phyloP scores from a whole-genome alignment of 2,797 vertebrate species.

The Sardinella longiceps region DNA sequence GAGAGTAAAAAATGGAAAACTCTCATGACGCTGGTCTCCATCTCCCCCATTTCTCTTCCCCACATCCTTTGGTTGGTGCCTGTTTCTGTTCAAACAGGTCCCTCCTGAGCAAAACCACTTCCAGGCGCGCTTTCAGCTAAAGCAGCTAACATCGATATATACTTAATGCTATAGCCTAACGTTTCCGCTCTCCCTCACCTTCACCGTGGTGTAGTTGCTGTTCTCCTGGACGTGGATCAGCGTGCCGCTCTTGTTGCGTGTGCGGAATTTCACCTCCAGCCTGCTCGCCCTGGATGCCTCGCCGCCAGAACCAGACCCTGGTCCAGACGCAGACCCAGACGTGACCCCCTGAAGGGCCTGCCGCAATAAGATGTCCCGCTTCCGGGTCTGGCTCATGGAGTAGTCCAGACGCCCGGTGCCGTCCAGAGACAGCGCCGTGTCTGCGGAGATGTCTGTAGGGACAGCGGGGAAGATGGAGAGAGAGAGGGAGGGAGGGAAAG shows the following conservation, averaged over 20 bases:
- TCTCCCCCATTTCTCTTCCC: neutral
- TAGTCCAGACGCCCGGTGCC: conserved; percentile 93
- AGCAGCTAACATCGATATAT: neutral
- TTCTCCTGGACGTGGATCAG: conserved; percentile 91
- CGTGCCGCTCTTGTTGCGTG: conserved; percentile 87
- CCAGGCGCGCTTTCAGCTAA: neutral
- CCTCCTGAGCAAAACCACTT: neutral
- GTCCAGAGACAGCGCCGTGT: conserved; percentile 90
- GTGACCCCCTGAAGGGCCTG: conserved; percentile 56
- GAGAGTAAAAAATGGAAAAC: neutral
- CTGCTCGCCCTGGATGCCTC: conserved; percentile 63
- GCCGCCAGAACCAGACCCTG: neutral
- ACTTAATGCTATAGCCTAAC: neutral
- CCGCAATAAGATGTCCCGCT: conserved; percentile 83
- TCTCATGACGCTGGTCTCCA: conserved; percentile 1
- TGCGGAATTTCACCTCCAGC: conserved; percentile 94
- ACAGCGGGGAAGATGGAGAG: neutral
- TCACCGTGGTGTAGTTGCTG: conserved; percentile 96
- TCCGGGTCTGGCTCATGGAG: conserved; percentile 83
- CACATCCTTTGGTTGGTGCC: conserved; percentile 15
- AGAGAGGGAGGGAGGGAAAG: neutral
- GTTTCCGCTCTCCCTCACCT: conserved; percentile 75
- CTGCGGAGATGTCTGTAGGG: conserved; percentile 83
- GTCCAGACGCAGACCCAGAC: neutral
- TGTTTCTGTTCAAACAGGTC: neutral